phyloP scores from a whole-genome alignment of 2,797 vertebrate genomes.

The Amphiprion clarkii region DNA sequence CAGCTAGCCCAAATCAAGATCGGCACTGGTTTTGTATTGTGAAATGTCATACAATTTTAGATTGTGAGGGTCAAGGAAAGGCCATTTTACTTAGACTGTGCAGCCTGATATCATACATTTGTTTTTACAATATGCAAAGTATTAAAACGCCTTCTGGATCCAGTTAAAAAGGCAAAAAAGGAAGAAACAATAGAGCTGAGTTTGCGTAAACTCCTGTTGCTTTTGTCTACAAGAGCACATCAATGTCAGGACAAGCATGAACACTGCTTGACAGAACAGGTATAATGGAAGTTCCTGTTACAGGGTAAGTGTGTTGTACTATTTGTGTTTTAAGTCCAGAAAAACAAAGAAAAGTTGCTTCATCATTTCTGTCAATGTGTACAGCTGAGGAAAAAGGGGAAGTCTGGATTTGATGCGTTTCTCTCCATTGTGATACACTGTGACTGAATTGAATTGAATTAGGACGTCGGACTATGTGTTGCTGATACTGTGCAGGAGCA shows the following conservation, averaged over 20 bases:
- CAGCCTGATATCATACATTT: too few relatives aligned
- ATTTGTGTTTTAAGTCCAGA: not conserved
- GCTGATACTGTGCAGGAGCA: not conserved
- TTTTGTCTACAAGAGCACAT: not conserved
- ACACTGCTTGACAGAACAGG: not conserved
- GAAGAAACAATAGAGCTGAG: not conserved
- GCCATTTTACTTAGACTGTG: not conserved
- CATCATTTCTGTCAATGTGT: not conserved
- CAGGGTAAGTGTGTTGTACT: not conserved
- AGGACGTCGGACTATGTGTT: too few relatives aligned
- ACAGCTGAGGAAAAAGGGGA: not conserved
- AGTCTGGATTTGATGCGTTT: too few relatives aligned
- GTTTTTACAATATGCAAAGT: too few relatives aligned
- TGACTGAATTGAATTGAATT: too few relatives aligned
- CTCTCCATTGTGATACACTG: too few relatives aligned
- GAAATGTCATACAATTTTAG: too few relatives aligned
- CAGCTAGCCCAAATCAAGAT: not conserved
- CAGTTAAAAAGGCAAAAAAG: too few relatives aligned
- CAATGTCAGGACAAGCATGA: not conserved
- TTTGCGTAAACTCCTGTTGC: not conserved
- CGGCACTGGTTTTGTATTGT: too few relatives aligned
- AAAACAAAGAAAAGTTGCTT: not conserved
- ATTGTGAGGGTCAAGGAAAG: not conserved
- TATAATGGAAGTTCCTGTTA: conserved; percentile 3
- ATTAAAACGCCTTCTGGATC: too few relatives aligned